Percentiles rank a stretch among this genome's conserved stretches.
Evolutionary conservation across 1,140 invertebrate genomes (phyloP).

Genomic region (Megalonaias nervosa): DNA sequence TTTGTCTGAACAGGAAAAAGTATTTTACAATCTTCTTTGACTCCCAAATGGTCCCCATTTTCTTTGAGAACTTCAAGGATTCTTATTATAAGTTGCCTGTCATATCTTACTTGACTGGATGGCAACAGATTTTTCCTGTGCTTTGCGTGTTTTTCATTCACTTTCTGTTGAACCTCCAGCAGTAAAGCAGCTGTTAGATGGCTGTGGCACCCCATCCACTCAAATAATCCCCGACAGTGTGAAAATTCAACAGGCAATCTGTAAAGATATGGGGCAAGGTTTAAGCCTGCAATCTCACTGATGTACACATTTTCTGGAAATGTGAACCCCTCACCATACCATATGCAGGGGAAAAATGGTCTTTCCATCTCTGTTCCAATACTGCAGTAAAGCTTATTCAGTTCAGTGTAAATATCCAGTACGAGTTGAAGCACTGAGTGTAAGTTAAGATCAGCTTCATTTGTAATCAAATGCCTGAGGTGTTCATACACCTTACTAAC

Average conservation of each 20-base stretch:
- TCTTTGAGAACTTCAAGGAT: neutral
- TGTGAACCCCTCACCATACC: conserved; percentile 4
- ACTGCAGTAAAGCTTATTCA: neutral
- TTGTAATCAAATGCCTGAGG: neutral
- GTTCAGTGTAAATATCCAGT: neutral
- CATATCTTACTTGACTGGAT: neutral
- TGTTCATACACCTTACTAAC: neutral
- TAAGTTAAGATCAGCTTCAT: neutral
- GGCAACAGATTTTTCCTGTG: neutral
- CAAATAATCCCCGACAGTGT: neutral
- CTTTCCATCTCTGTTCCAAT: neutral
- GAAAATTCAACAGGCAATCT: conserved; percentile 2
- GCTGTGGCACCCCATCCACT: neutral
- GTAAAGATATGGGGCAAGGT: neutral
- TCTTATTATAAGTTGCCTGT: neutral
- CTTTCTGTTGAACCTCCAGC: neutral
- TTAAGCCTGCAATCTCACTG: neutral
- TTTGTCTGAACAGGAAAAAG: conserved; percentile 33
- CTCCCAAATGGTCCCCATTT: neutral
- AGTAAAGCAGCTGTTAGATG: neutral
- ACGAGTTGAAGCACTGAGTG: neutral
- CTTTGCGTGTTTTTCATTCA: neutral
- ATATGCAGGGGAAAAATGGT: neutral
- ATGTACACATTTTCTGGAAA: neutral
- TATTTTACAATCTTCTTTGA: conserved; percentile 1